A percentile compares a stretch with the other conserved stretches of the same genome.
Conservation (phyloP, 2,888 invertebrate genomes). For the Plagiodera versicolora region DNA sequence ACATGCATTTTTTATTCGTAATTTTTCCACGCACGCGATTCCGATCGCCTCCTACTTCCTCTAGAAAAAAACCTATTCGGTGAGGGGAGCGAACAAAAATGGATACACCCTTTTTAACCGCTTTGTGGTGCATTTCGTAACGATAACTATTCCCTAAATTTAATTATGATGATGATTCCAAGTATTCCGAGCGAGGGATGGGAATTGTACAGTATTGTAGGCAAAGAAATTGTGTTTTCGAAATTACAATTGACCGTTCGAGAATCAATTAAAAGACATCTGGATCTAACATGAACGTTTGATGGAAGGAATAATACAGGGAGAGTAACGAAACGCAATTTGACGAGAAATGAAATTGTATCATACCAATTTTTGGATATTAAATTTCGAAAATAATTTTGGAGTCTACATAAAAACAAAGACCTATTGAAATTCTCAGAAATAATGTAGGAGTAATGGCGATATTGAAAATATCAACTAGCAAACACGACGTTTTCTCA, state of each 20-base stretch:
- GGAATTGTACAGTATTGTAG: background rate
- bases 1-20: constrained; percentile 49
- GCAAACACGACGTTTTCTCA: no score
- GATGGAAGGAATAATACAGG: no score
- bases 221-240: background rate
- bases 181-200: constrained; percentile 13
- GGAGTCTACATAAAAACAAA: no score
- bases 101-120: constrained; percentile 36
- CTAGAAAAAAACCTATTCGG: constrained; percentile 21
- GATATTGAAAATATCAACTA: no score
- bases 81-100: constrained; percentile 31
- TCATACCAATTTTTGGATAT: no score
- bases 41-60: constrained; percentile 50
- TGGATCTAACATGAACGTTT: background rate
- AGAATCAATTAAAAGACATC: background rate
- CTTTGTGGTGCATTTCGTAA: constrained; percentile 27
- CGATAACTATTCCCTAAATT: constrained; percentile 23
- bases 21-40: constrained; percentile 53
- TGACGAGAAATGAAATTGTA: no score
- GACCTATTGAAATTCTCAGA: no score
- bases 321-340: no score
- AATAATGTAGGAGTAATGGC: no score
- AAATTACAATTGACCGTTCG: background rate
- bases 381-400: no score
- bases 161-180: constrained; percentile 22